Evolutionary conservation across 2,888 invertebrate genomes (phyloP).

Genomic region (Muscina levida): DNA sequence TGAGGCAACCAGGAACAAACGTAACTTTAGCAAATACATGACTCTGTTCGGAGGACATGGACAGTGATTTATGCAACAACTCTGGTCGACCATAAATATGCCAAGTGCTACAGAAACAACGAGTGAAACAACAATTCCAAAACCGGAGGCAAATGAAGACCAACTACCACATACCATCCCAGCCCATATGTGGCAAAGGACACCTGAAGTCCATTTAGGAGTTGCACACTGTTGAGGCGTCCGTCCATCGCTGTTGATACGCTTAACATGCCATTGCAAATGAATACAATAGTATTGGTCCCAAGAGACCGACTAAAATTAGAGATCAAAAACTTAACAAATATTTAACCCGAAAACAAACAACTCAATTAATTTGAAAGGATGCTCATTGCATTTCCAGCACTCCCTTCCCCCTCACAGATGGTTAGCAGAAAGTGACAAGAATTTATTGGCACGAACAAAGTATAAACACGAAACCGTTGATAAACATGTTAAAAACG

Average conservation of each 20-base stretch:
- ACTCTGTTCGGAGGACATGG: slow-evolving; percentile 29
- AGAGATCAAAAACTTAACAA: slow-evolving; percentile 71
- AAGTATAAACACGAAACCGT: slow-evolving; percentile 47
- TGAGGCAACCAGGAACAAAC: slow-evolving; percentile 44
- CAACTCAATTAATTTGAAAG: slow-evolving; percentile 78
- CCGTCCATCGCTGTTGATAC: slow-evolving; percentile 46
- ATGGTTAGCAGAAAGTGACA: slow-evolving; percentile 38
- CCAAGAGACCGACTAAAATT: slow-evolving; percentile 77
- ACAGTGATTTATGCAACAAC: slow-evolving; percentile 78
- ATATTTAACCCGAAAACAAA: slow-evolving; percentile 74
- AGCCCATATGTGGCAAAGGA: slow-evolving; percentile 7
- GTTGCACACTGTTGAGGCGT: background rate
- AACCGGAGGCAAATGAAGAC: slow-evolving; percentile 33
- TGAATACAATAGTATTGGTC: slow-evolving; percentile 62
- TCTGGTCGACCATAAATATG: slow-evolving; percentile 77
- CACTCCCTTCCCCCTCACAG: background rate
- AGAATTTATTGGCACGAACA: slow-evolving; percentile 63
- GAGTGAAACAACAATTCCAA: slow-evolving; percentile 4
- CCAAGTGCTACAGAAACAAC: slow-evolving; percentile 68
- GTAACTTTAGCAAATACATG: background rate
- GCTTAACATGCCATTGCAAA: slow-evolving; percentile 25
- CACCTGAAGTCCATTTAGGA: slow-evolving; percentile 47
- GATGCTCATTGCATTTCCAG: slow-evolving; percentile 35
- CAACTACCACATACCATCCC: slow-evolving; percentile 18
- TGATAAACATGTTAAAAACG: too few relatives aligned